phyloP scores from a whole-genome alignment of 2,113 vertebrate species.

The Morone saxatilis region DNA sequence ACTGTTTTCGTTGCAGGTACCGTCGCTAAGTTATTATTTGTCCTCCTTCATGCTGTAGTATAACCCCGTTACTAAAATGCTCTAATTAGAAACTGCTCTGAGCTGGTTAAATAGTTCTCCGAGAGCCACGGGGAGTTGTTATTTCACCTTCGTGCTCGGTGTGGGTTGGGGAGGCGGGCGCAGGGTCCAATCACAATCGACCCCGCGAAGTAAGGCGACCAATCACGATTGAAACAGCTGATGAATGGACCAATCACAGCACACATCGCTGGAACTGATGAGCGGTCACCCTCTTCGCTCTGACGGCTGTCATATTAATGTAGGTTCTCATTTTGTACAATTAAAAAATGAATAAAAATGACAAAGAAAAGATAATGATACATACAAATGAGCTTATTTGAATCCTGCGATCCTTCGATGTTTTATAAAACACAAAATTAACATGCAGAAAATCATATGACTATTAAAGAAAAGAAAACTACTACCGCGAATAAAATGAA shows the following conservation, averaged over 20 bases:
- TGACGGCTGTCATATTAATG: constrained; percentile 25
- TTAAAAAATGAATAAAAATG: no score
- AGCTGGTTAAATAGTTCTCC: constrained; percentile 21
- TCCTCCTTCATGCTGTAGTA: not conserved
- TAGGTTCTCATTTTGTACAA: no score
- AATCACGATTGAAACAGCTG: constrained; percentile 14
- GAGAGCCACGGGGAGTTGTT: constrained; percentile 39
- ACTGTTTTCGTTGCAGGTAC: not conserved
- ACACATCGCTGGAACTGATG: not conserved
- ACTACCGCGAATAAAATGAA: no score
- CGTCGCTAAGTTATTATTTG: not conserved
- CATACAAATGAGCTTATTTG: no score
- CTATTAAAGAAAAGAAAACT: no score
- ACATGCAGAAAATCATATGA: no score
- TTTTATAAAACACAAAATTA: no score
- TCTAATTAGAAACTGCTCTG: not conserved
- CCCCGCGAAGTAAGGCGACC: not conserved
- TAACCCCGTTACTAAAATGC: not conserved
- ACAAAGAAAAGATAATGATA: no score
- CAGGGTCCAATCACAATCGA: constrained; percentile 53
- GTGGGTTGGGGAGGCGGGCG: not conserved
- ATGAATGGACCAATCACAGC: constrained; percentile 38
- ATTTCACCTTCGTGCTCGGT: not conserved
- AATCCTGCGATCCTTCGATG: no score
- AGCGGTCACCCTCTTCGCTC: not conserved